A percentile compares a stretch with the other conserved stretches of the same genome.
Conservation (phyloP, 2,113 vertebrate genomes). For the Phasianus colchicus region DNA sequence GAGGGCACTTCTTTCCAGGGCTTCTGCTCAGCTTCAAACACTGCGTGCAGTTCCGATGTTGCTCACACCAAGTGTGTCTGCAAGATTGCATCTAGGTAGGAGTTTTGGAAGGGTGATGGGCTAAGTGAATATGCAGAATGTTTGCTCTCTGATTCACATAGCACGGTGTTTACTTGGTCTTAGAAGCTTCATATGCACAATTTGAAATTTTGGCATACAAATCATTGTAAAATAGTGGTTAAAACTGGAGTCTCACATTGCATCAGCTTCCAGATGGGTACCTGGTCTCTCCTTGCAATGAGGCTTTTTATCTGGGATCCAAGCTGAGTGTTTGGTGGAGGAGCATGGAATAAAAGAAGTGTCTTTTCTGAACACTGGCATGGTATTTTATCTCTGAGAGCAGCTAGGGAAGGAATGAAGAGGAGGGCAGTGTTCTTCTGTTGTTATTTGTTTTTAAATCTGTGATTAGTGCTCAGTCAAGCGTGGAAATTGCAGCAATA, state of each 20-base stretch:
- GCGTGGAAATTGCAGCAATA: not conserved
- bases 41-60: not conserved
- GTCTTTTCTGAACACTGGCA: not conserved
- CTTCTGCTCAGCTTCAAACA: not conserved
- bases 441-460: not conserved
- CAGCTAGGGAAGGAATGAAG: not conserved
- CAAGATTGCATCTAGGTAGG: not conserved
- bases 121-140: not conserved
- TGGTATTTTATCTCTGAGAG: not conserved
- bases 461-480: not conserved
- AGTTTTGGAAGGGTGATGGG: not conserved
- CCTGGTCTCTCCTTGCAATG: not conserved
- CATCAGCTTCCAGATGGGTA: not conserved
- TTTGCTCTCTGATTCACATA: not conserved
- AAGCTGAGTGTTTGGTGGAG: not conserved
- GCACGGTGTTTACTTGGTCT: not conserved
- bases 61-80: not conserved
- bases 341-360: not conserved
- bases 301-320: not conserved
- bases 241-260: not conserved
- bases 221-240: not conserved
- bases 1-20: not conserved
- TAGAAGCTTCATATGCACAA: not conserved
- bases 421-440: not conserved
- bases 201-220: not conserved